phyloP scores from a whole-genome alignment of 2,888 invertebrate species.

The Troilus luridus region DNA sequence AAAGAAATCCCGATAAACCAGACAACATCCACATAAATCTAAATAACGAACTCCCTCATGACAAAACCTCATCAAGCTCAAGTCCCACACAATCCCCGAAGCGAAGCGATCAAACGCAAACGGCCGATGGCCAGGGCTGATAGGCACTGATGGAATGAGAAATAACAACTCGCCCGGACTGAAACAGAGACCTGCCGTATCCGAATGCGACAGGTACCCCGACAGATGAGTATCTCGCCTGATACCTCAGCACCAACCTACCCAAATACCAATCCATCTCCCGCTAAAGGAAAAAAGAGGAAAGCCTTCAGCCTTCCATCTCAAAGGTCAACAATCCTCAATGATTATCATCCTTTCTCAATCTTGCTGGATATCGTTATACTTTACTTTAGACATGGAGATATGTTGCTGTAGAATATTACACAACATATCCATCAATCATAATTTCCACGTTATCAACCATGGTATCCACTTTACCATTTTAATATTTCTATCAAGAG shows the following conservation, averaged over 20 bases:
- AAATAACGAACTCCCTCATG: conserved; percentile 39
- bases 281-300: conserved; percentile 15
- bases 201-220: conserved; percentile 41
- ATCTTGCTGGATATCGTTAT: neutral
- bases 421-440: too few species aligned
- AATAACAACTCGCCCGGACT: conserved; percentile 30
- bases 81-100: conserved; percentile 28
- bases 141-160: conserved; percentile 30
- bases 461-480: too few species aligned
- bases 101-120: conserved; percentile 22
- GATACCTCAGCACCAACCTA: conserved; percentile 24
- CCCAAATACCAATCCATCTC: conserved; percentile 30
- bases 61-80: conserved; percentile 14
- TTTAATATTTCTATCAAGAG: too few species aligned
- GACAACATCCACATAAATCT: conserved; percentile 22
- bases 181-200: neutral
- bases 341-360: neutral
- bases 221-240: conserved; percentile 30
- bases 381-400: neutral
- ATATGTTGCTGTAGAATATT: neutral
- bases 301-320: conserved; percentile 41
- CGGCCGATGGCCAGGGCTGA: conserved; percentile 23
- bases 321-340: conserved; percentile 7
- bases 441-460: too few species aligned
- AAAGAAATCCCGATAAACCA: conserved; percentile 5